phyloP scores from a whole-genome alignment of 2,113 vertebrate species.

The Chlamydotis undulata region DNA sequence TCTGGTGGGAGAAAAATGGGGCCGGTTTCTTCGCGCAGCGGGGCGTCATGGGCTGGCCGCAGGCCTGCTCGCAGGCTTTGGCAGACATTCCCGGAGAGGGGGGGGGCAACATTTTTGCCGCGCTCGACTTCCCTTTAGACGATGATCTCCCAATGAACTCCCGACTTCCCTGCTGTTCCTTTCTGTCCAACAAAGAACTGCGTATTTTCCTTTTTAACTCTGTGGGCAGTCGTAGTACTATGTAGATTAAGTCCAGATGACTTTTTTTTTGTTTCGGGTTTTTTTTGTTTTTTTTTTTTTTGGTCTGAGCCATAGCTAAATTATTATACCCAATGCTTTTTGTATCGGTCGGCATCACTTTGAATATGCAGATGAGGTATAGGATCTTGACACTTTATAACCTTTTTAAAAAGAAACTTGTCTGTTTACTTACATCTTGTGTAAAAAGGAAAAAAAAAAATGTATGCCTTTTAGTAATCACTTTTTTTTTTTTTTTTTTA shows the following conservation, averaged over 20 bases:
- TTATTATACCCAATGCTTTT: slow-evolving; percentile 68
- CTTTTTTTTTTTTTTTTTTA: not conserved
- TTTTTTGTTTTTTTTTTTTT: not conserved
- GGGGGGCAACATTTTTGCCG: not conserved
- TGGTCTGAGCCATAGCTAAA: slow-evolving; percentile 66
- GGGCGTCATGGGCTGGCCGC: not conserved
- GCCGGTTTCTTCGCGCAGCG: not conserved
- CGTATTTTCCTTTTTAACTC: slow-evolving; percentile 50
- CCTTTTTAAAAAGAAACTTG: slow-evolving; percentile 58
- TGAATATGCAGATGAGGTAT: slow-evolving; percentile 65
- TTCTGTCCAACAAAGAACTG: slow-evolving; percentile 55
- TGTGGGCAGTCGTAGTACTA: not conserved
- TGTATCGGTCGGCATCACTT: slow-evolving; percentile 57
- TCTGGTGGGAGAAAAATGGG: not conserved
- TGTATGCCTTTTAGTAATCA: slow-evolving; percentile 61
- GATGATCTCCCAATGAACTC: slow-evolving; percentile 22
- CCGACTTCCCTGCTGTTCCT: slow-evolving; percentile 44
- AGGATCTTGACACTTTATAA: slow-evolving; percentile 73
- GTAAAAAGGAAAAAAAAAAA: slow-evolving; percentile 52
- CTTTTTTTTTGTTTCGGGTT: not conserved
- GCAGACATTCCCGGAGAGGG: slow-evolving; percentile 21
- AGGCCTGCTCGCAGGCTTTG: not conserved
- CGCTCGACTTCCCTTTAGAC: not conserved
- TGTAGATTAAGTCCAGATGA: slow-evolving; percentile 54
- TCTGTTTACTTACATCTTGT: slow-evolving; percentile 64